These are phyloP conservation scores for Apteryx mantelli DNA, from an alignment of 2,113 vertebrate genomes.

Conservation along the genomic window DNA sequence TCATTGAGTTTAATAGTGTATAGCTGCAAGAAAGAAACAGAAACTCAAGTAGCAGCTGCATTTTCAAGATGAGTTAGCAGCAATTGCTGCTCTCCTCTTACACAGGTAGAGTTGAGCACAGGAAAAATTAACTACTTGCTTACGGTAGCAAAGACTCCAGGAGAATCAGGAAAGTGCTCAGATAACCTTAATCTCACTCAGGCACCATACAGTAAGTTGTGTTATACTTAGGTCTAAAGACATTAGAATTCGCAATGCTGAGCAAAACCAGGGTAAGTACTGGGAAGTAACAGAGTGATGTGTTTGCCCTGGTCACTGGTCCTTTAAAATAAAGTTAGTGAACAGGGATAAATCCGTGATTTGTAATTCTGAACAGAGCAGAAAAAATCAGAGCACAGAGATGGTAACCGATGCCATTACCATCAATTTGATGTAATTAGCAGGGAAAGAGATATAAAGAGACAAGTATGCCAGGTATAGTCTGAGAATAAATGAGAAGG, in stretches of 20 bases:
- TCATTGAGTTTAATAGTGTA: background rate
- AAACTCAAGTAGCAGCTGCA: background rate
- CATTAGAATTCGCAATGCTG: background rate
- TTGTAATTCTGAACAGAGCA: background rate
- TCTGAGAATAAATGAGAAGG: background rate
- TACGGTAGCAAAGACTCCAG: background rate
- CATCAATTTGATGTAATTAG: background rate
- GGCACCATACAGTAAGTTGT: background rate
- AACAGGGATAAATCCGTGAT: background rate
- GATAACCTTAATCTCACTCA: background rate
- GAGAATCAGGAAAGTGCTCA: background rate
- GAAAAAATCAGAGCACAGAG: background rate
- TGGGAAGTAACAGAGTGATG: background rate
- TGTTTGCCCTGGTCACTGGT: background rate
- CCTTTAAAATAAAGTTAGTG: background rate
- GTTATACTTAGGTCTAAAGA: background rate
- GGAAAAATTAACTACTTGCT: background rate
- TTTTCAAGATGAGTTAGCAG: background rate
- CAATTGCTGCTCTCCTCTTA: background rate
- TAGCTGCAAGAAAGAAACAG: background rate
- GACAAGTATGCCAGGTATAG: background rate
- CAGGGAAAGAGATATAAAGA: background rate
- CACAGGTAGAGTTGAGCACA: background rate
- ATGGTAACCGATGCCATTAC: background rate
- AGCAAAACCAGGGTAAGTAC: background rate